Evolutionary conservation across 1,140 invertebrate genomes (phyloP).

Genomic region (Rhynchophorus ferrugineus): DNA sequence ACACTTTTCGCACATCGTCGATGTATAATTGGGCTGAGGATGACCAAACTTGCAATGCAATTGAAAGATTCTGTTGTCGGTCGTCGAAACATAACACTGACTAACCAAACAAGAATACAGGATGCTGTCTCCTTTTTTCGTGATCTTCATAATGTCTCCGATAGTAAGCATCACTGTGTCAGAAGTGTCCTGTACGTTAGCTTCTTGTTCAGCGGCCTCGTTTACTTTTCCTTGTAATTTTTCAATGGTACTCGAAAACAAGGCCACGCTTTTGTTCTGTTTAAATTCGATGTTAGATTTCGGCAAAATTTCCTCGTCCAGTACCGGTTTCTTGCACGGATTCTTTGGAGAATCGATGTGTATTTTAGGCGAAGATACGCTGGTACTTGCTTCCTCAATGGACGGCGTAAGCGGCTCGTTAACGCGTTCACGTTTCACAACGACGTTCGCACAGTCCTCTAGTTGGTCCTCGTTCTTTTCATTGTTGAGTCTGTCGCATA

Average conservation of each 20-base stretch:
- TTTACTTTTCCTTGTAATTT: constrained; percentile 28
- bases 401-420: neutral
- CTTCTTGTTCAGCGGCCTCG: constrained; percentile 4
- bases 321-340: constrained; percentile 16
- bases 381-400: neutral
- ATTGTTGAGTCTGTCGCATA: constrained; percentile 26
- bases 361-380: constrained; percentile 13
- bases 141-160: constrained; percentile 24
- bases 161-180: constrained; percentile 8
- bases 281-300: constrained; percentile 9
- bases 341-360: neutral
- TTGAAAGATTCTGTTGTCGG: constrained; percentile 23
- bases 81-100: constrained; percentile 29
- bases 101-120: constrained; percentile 29
- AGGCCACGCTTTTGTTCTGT: constrained; percentile 11
- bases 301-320: constrained; percentile 10
- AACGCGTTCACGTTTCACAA: constrained; percentile 22
- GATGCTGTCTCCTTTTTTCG: constrained; percentile 15
- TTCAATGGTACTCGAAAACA: constrained; percentile 25
- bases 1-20: constrained; percentile 20
- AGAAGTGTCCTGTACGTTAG: neutral
- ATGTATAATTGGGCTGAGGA: constrained; percentile 2
- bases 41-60: constrained; percentile 31
- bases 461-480: constrained; percentile 7
- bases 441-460: neutral